Percentiles rank a stretch among this genome's conserved stretches.
Conservation (phyloP, 2,888 invertebrate species). For the Phengaris arion region DNA sequence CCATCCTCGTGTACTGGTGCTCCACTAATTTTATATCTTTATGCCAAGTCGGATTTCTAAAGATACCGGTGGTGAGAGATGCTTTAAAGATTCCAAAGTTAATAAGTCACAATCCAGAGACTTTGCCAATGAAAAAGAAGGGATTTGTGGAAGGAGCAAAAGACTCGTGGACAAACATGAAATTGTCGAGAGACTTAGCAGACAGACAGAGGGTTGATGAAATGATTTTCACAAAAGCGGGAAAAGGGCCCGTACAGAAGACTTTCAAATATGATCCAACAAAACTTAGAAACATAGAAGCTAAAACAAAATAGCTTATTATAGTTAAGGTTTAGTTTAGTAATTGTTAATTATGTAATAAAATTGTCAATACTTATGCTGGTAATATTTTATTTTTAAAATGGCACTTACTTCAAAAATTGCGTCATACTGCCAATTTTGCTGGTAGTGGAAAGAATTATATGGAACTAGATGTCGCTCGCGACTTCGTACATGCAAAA, state of each 20-base stretch:
- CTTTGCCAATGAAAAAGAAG: slow-evolving; percentile 84
- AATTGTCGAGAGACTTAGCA: slow-evolving; percentile 86
- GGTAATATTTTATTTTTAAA: slow-evolving; percentile 33
- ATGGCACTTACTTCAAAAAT: too few species aligned
- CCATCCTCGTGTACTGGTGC: slow-evolving; percentile 94
- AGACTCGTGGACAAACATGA: slow-evolving; percentile 91
- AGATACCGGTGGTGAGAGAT: slow-evolving; percentile 85
- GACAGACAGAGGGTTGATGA: slow-evolving; percentile 88
- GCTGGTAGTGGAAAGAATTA: too few species aligned
- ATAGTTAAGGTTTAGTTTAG: slow-evolving; percentile 43
- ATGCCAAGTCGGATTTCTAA: slow-evolving; percentile 87
- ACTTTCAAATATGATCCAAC: slow-evolving; percentile 93
- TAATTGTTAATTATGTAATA: slow-evolving; percentile 44
- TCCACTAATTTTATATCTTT: slow-evolving; percentile 92
- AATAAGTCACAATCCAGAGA: slow-evolving; percentile 76
- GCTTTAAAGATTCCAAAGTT: slow-evolving; percentile 87
- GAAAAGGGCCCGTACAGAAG: slow-evolving; percentile 91
- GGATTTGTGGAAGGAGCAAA: slow-evolving; percentile 88
- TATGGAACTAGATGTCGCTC: too few species aligned
- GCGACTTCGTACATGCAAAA: too few species aligned
- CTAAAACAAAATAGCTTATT: slow-evolving; percentile 75
- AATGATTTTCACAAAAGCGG: slow-evolving; percentile 89
- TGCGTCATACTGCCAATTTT: too few species aligned
- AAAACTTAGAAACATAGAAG: slow-evolving; percentile 74
- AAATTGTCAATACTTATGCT: slow-evolving; percentile 39